Conservation (phyloP, 2,888 invertebrate genomes). For the Pyrocoelia pectoralis region DNA sequence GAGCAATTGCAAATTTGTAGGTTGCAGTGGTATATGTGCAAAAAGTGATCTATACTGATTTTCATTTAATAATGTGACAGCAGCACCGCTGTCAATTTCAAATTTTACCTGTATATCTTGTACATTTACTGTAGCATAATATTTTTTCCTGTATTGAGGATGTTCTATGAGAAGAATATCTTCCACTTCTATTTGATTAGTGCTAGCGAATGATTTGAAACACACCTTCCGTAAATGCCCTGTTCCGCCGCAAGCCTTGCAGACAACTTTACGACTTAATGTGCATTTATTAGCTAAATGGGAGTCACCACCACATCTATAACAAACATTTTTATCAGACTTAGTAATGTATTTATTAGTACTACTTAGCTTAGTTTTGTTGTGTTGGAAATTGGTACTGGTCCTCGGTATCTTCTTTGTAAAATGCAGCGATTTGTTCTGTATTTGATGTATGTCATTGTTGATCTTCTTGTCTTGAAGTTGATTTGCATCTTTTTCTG, state of each 20-base stretch:
- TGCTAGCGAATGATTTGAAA: neutral
- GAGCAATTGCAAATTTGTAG: neutral
- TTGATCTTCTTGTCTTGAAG: neutral
- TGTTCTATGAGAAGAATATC: neutral
- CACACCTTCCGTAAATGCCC: neutral
- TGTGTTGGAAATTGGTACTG: too few relatives aligned
- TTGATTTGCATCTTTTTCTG: neutral
- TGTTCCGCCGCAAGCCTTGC: neutral
- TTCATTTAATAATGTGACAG: neutral
- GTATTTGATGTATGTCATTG: neutral
- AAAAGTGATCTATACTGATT: neutral
- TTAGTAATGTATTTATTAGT: neutral
- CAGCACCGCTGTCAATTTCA: conserved; percentile 7
- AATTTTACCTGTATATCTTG: neutral
- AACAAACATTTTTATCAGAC: neutral
- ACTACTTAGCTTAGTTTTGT: conserved; percentile 4
- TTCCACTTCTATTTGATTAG: neutral
- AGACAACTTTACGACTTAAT: neutral
- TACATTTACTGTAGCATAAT: neutral
- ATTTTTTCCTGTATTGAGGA: neutral
- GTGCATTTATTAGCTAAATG: neutral
- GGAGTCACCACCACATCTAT: neutral
- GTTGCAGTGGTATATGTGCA: neutral
- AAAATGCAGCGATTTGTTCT: too few relatives aligned
- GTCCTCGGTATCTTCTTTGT: too few relatives aligned